Conservation (phyloP, 2,888 invertebrate genomes). For the Mythimna vitellina region DNA sequence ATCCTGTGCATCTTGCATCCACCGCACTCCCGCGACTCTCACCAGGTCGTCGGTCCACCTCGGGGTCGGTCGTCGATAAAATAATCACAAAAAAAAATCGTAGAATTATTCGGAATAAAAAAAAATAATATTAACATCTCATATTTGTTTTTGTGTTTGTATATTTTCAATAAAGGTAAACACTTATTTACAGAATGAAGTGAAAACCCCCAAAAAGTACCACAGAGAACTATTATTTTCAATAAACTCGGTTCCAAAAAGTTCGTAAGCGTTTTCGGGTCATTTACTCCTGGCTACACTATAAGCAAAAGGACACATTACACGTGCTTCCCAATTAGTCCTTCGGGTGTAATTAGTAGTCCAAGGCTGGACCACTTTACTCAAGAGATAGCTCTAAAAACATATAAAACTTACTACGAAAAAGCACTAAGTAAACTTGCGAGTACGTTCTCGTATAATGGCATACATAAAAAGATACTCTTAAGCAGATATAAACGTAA, state of each 20-base stretch:
- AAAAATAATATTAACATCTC: too few species aligned
- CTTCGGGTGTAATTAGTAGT: slow-evolving; percentile 50
- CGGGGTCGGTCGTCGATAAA: too few species aligned
- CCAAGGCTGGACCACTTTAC: slow-evolving; percentile 24
- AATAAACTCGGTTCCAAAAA: slow-evolving; percentile 12
- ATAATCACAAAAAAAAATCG: neutral
- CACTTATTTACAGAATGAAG: neutral
- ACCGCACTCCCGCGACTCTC: too few species aligned
- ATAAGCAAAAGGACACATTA: slow-evolving; percentile 37
- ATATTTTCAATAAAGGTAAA: neutral
- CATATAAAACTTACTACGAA: slow-evolving; percentile 3
- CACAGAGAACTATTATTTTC: neutral
- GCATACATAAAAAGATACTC: slow-evolving; percentile 39
- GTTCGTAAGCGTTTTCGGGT: slow-evolving; percentile 18
- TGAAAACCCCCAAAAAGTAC: slow-evolving; percentile 1
- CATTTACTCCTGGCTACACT: slow-evolving; percentile 34
- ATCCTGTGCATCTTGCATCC: too few species aligned
- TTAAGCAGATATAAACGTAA: slow-evolving; percentile 17
- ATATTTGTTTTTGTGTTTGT: too few species aligned
- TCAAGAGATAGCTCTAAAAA: slow-evolving; percentile 14
- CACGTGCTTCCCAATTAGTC: slow-evolving; percentile 53
- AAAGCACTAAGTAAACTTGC: slow-evolving; percentile 8
- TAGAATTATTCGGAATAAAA: too few species aligned
- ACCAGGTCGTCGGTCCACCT: too few species aligned
- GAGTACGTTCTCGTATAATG: slow-evolving; percentile 12